Evolutionary conservation across 1,140 invertebrate species (phyloP), one percentile per base, ranked within the genome.

Genomic region (Megalonaias nervosa): DNA sequence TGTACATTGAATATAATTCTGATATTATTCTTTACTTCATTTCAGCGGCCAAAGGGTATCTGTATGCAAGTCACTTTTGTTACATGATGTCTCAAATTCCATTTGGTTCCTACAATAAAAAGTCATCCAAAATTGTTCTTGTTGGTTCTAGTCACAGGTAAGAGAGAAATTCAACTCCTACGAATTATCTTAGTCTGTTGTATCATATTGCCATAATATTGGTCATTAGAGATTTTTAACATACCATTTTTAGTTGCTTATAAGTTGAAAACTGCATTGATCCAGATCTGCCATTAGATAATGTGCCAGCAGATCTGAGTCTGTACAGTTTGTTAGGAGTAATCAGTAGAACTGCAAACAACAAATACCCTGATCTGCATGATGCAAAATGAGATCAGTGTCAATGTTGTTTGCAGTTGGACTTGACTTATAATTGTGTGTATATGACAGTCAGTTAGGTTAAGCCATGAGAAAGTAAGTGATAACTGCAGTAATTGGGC

Each of bases 41-140:
- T 87, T 70, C 86, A 93, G 92, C 89, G 74, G 89, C 93, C 2
- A 89, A 85, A 76, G 96, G 96, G n/a, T 91, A 85, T 77, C 84
- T 97, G 38, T 94, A 95, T 90, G 97, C 96, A 5, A 95, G 97
- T 16, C 97, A 99, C 86, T 97, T 98, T 89, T 98, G 97, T 89
- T 98, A 98, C 91, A 91, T 99, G 75, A 94, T 98, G 89, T 96
- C 96, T 1, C 94, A 97, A 85, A 93, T 95, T 69, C 93, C 94
- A 70, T 95, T 96, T 89, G 93, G 94, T 1, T 87, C 91, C 1
- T 95, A 93, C 84, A 92, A 88, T 62, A 89, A 93, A 61, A 92
- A 92, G 86, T 92, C 87, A 75, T 93, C 93, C 67, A 93, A 95
- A 86, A 91, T 97, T 61, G 94, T 96, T 38, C 92, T 98, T 19